Base-by-base conservation (phyloP, 1,140 invertebrate species). In the Belonocnema kinseyi region DNA sequence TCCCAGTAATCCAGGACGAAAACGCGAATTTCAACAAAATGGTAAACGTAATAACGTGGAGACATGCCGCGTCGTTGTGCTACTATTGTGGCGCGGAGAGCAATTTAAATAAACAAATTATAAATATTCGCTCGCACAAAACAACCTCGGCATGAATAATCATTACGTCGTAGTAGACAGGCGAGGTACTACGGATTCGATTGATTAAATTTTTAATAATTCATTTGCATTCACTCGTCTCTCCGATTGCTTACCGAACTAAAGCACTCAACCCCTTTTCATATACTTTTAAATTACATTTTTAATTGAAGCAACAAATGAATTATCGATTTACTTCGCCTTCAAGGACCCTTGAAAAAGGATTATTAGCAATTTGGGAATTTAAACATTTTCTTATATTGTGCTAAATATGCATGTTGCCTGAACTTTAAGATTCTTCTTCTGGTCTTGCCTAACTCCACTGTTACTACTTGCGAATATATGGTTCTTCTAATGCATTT, bases 191-290 rank as follows among this genome's bases (percentile, higher is more conserved):
- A 84, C 82, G 86, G 88, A 91, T 91, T 86, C 88, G 89, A 90
- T 91, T 91, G 90, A 91, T 91, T 91, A 89, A 90, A 91, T 91
- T 91, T 90, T 91, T 90, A 89, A 90, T 90, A 90, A 90, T 91
- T 90, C 88, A 91, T 91, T 91, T 91, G 88, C 89, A 90, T 90
- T 90, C 85, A 80, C 81, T 86, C 85, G 83, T 82, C 82, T 86
- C 82, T 81, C 81, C 79, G 51, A 75, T 82, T 77, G 77, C 82
- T 66, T 81, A 79, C 77, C 78, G 75, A 75, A 78, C 75, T 80
- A 80, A 80, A 75, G 66, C 75, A 51, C 77, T 81, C 81, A 83
- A 80, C 84, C 84, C 83, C 83, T 79, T 86, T 86, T 85, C 86
- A 90, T 89, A 88, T 88, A 89, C 85, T 89, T 89, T 89, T 86